Evolutionary conservation across 2,888 invertebrate genomes (phyloP), one percentile per base, ranked within the genome.

Genomic region (Meghimatium bilineatum): DNA sequence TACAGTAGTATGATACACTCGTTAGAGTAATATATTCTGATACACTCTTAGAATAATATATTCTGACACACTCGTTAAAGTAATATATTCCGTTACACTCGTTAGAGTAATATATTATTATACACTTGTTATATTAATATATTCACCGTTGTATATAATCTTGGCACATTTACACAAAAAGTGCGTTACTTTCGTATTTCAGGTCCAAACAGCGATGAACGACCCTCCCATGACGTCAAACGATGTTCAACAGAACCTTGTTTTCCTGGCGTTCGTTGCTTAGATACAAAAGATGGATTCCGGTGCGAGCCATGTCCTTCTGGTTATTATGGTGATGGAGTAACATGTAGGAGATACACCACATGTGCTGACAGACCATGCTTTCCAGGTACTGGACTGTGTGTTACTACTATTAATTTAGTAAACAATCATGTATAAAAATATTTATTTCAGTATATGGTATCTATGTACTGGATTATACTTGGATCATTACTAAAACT

Each of bases 321-420:
- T 49, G 97, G 97, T 80, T 96, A 95, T 92, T 95, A 95, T 85
- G 97, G 97, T 63, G 96, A 97, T 93, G 97, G 97, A 10, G 95
- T 95, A 87, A 94, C 94, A n/a, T 97, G 97, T 85, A 87, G 85
- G 20, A 87, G 88, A 36, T 86, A 87, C 63, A 88, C 90, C 3
- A 89, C 90, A 0, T 93, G 92, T 85, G 87, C 85, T n/a, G 91
- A 91, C 75, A 87, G 88, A 10, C 92, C 92, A 0, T 93, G 93
- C 83, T 92, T 87, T 84, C 88, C 87, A 89, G 91, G 92, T 91
- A 88, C 83, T 69, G 52, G 3, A 34, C 10, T 32, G 32, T 69
- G 10, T 32, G 20, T 60, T 36, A 60, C 56, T 34, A 34, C 23
- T 56, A 20, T 56, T 56, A 23, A 12, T 20, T 20, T 56, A 17